These are phyloP conservation scores for Odocoileus virginianus DNA, from an alignment of 2,113 vertebrate species.

Conservation along the genomic window DNA sequence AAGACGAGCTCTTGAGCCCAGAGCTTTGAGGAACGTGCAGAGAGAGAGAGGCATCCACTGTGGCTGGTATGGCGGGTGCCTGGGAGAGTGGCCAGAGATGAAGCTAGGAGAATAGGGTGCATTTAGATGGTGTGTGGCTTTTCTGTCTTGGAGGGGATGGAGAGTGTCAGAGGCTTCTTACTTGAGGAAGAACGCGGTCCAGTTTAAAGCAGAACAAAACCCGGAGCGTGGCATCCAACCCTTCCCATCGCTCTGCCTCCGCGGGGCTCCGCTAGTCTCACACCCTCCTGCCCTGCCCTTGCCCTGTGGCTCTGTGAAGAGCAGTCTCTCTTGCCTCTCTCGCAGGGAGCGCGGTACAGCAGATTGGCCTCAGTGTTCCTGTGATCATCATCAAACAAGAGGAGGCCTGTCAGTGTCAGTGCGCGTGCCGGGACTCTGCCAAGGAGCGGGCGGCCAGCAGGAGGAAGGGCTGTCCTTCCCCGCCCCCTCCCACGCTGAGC, in stretches of 20 bases:
- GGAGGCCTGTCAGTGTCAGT: constrained; percentile 98
- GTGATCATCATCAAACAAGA: constrained; percentile 99
- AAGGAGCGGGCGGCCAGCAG: constrained; percentile 64
- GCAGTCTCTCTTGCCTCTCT: constrained; percentile 66
- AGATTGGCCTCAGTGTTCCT: constrained; percentile 97
- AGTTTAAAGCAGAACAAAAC: not conserved
- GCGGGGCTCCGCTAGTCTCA: fast-evolving
- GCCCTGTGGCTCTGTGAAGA: constrained; percentile 42
- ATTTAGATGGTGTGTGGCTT: not conserved
- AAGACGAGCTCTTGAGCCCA: not conserved
- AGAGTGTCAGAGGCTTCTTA: not conserved
- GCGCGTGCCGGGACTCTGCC: constrained; percentile 92
- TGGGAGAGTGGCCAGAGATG: not conserved
- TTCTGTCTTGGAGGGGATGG: not conserved
- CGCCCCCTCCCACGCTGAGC: constrained; percentile 53
- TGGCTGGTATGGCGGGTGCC: not conserved
- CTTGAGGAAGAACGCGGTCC: not conserved
- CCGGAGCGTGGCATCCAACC: not conserved
- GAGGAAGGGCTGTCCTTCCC: constrained; percentile 83
- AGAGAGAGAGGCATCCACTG: not conserved
- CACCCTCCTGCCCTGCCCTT: not conserved
- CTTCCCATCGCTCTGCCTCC: not conserved
- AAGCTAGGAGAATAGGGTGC: not conserved
- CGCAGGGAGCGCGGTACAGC: constrained; percentile 94
- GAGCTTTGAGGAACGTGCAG: not conserved